Conservation (phyloP, 2,888 invertebrate genomes). For the Scaeva pyrastri region DNA sequence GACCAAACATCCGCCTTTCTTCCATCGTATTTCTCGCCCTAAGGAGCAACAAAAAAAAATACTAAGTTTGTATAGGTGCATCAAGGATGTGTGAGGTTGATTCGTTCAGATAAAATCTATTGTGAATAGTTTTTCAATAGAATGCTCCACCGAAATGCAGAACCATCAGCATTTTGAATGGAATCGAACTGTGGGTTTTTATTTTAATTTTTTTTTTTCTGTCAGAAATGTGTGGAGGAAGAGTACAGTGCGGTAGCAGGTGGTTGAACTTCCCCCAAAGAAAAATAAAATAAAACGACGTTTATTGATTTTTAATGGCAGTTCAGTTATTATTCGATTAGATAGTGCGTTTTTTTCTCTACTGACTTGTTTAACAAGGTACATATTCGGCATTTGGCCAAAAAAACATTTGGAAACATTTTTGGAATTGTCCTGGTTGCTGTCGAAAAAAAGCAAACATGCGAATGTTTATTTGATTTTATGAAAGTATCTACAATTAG, state of each 20-base stretch:
- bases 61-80: not conserved
- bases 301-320: constrained; percentile 8
- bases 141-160: constrained; percentile 17
- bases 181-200: not conserved
- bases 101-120: constrained; percentile 37
- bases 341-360: not conserved
- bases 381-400: not conserved
- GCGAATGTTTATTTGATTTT: too few relatives aligned
- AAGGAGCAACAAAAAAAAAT: constrained; percentile 7
- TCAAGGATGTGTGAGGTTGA: constrained; percentile 24
- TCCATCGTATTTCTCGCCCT: constrained; percentile 99
- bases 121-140: constrained; percentile 48
- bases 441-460: too few relatives aligned
- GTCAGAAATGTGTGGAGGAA: not conserved
- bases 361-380: constrained; percentile 1
- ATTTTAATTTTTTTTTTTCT: not conserved
- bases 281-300: too few relatives aligned
- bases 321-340: constrained; percentile 1
- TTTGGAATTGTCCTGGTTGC: not conserved
- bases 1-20: constrained; percentile 99
- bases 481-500: too few relatives aligned
- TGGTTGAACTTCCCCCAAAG: not conserved
- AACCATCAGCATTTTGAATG: constrained; percentile 21
- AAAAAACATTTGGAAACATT: not conserved
- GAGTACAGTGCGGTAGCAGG: too few relatives aligned